phyloP scores from a whole-genome alignment of 2,113 vertebrate species.

The Heterochromis multidens region DNA sequence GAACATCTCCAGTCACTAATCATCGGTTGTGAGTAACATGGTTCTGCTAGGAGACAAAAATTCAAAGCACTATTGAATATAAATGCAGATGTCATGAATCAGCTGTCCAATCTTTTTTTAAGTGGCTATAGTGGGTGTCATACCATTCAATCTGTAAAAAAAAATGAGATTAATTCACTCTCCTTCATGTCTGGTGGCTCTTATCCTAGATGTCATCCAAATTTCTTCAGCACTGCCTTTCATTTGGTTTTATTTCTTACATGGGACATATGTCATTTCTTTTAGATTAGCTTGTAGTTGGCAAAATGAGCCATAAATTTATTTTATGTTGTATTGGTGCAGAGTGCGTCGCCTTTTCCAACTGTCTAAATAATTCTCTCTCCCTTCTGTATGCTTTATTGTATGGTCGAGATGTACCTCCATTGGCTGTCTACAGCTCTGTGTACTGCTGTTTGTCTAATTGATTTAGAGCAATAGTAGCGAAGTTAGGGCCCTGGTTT shows the following conservation, averaged over 20 bases:
- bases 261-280: slow-evolving; percentile 42
- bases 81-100: slow-evolving; percentile 36
- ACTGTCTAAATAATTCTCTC: slow-evolving; percentile 39
- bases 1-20: background rate
- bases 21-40: background rate
- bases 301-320: slow-evolving; percentile 54
- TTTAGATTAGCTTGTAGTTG: slow-evolving; percentile 55
- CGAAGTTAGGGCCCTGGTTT: background rate
- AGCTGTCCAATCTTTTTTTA: slow-evolving; percentile 35
- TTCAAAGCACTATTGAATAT: background rate
- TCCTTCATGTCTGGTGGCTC: background rate
- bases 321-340: slow-evolving; percentile 44
- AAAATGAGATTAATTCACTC: slow-evolving; percentile 2
- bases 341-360: slow-evolving; percentile 19
- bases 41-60: background rate
- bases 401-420: slow-evolving; percentile 14
- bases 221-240: slow-evolving; percentile 29
- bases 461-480: slow-evolving; percentile 34
- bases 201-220: slow-evolving; percentile 6
- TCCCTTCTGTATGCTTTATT: slow-evolving; percentile 31
- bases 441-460: slow-evolving; percentile 36
- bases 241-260: slow-evolving; percentile 51
- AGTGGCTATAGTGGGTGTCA: slow-evolving; percentile 1
- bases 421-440: slow-evolving; percentile 16
- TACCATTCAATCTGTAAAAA: background rate